Percentiles rank a stretch among this genome's conserved stretches.
phyloP scores from a whole-genome alignment of 2,113 vertebrate species.

The Spea multiplicata region DNA sequence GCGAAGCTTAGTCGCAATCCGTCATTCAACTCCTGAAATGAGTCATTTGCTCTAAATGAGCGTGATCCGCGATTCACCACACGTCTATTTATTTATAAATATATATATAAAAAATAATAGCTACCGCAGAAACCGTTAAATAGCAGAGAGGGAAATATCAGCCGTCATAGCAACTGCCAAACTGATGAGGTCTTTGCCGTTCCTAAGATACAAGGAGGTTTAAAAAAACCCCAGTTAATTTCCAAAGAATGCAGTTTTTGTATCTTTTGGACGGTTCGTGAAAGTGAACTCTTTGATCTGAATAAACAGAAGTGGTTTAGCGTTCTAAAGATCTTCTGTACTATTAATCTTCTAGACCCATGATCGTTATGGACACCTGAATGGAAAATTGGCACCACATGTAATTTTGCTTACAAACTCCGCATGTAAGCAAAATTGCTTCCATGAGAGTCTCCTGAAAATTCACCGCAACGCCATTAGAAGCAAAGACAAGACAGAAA shows the following conservation, averaged over 20 bases:
- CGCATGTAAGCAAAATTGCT: too few relatives aligned
- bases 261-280: not conserved
- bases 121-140: slow-evolving; percentile 5
- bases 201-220: slow-evolving; percentile 22
- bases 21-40: not conserved
- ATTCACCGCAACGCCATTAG: too few relatives aligned
- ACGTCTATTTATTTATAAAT: slow-evolving; percentile 20
- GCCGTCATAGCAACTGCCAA: slow-evolving; percentile 38
- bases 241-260: not conserved
- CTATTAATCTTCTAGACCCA: not conserved
- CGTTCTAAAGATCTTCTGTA: not conserved
- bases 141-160: slow-evolving; percentile 11
- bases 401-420: too few relatives aligned
- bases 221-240: slow-evolving; percentile 4
- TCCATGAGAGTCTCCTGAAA: too few relatives aligned
- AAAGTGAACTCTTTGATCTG: not conserved
- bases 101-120: slow-evolving; percentile 7
- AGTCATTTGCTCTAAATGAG: not conserved
- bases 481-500: too few relatives aligned
- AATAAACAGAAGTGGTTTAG: not conserved
- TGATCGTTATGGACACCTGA: too few relatives aligned
- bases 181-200: not conserved
- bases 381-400: too few relatives aligned
- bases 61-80: not conserved
- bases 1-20: slow-evolving; percentile 1